These are phyloP conservation scores for Stratiolaelaps scimitus DNA, from an alignment of 1,140 invertebrate species.

Conservation along the genomic window DNA sequence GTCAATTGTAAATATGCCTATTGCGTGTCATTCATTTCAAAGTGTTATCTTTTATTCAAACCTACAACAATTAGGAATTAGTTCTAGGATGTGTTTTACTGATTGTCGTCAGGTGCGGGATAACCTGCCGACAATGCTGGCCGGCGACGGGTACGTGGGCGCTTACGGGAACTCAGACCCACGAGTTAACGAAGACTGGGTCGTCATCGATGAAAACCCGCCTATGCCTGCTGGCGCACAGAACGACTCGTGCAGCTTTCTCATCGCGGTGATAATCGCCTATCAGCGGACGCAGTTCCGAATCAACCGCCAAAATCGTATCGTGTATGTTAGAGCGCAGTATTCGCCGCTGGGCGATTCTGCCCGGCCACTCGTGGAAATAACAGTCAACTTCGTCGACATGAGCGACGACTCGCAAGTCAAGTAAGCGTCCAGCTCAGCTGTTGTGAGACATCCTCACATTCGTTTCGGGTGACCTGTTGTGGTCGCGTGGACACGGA, in stretches of 20 bases:
- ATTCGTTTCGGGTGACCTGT: too few species aligned
- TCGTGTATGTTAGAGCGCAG: background rate
- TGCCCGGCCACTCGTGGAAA: background rate
- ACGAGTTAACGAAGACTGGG: conserved; percentile 11
- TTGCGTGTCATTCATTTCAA: too few species aligned
- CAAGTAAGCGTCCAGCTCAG: background rate
- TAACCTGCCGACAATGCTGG: background rate
- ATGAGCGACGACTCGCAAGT: background rate
- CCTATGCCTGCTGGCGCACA: background rate
- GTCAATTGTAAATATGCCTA: too few species aligned
- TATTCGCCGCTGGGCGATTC: background rate
- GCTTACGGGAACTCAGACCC: conserved; percentile 19
- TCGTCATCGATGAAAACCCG: background rate
- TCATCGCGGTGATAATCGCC: background rate
- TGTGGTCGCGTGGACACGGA: too few species aligned
- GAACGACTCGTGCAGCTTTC: background rate
- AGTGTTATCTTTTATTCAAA: too few species aligned
- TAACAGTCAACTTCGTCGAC: conserved; percentile 8
- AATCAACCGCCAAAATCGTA: conserved; percentile 5
- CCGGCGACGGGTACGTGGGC: conserved; percentile 5
- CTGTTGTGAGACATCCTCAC: too few species aligned
- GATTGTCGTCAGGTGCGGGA: background rate
- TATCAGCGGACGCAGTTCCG: conserved; percentile 5
- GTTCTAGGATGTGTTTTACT: too few species aligned
- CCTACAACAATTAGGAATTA: too few species aligned